Percentiles rank a stretch among this genome's conserved stretches.
phyloP scores from a whole-genome alignment of 2,797 vertebrate species.

The Premnoplex brunnescens region DNA sequence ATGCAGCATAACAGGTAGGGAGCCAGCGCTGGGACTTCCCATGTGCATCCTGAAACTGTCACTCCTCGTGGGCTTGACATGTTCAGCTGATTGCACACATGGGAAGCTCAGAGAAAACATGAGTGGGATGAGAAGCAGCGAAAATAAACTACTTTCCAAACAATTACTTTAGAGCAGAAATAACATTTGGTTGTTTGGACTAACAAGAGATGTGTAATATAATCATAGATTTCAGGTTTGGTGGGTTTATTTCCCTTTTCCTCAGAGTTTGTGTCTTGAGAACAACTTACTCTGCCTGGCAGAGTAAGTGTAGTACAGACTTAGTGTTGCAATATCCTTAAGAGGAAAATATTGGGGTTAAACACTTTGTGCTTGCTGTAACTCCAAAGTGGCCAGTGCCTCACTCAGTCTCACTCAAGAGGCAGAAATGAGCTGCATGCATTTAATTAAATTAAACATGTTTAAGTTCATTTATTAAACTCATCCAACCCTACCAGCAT shows the following conservation, averaged over 20 bases:
- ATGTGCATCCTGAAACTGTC: background rate
- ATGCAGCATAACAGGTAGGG: constrained; percentile 95
- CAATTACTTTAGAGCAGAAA: background rate
- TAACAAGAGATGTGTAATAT: background rate
- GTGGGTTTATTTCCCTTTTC: background rate
- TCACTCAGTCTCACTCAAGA: background rate
- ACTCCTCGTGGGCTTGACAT: background rate
- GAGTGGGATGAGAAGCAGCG: background rate
- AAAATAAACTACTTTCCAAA: background rate
- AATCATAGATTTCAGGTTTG: background rate
- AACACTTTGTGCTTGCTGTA: background rate
- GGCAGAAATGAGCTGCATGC: background rate
- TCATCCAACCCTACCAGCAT: background rate
- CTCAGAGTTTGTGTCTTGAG: background rate
- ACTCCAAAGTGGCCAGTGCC: background rate
- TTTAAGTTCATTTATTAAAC: background rate
- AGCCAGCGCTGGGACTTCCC: background rate
- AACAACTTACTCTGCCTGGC: background rate
- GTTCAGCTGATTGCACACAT: background rate
- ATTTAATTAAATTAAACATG: background rate
- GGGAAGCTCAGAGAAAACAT: background rate
- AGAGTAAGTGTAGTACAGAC: background rate
- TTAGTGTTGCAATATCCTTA: background rate
- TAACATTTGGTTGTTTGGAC: background rate
- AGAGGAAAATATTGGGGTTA: background rate